Evolutionary conservation across 2,888 invertebrate species (phyloP).

Genomic region (Drosophila recens): DNA sequence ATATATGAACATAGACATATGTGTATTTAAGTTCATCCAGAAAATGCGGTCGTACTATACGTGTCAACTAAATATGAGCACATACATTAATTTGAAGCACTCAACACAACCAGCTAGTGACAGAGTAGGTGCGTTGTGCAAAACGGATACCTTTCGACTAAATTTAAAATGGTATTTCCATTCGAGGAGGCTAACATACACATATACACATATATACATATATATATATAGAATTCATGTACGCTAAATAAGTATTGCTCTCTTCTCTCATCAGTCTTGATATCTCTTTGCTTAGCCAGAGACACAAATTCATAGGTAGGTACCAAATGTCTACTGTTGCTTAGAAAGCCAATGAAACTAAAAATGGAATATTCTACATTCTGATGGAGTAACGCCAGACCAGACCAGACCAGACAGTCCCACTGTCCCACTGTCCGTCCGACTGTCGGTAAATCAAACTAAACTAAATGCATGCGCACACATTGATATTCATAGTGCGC

Average conservation of each 20-base stretch:
- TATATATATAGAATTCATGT: neutral
- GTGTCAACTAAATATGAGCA: slow-evolving; percentile 10
- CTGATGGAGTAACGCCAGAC: slow-evolving; percentile 13
- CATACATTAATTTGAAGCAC: slow-evolving; percentile 42
- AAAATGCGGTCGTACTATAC: neutral
- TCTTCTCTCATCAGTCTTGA: slow-evolving; percentile 13
- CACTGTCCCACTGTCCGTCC: slow-evolving; percentile 12
- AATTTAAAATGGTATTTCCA: slow-evolving; percentile 58
- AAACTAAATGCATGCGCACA: slow-evolving; percentile 29
- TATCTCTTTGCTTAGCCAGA: slow-evolving; percentile 10
- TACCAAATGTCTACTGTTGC: slow-evolving; percentile 26
- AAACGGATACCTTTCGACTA: slow-evolving; percentile 69
- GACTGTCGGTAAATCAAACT: neutral
- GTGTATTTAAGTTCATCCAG: slow-evolving; percentile 1
- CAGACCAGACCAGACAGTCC: neutral
- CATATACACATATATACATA: neutral
- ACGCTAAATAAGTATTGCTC: neutral
- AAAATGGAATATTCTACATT: slow-evolving; percentile 57
- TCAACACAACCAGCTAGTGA: slow-evolving; percentile 35
- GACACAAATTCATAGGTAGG: neutral
- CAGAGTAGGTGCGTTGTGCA: slow-evolving; percentile 57
- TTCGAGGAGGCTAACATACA: slow-evolving; percentile 26
- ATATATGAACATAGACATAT: neutral
- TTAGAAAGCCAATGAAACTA: slow-evolving; percentile 48
- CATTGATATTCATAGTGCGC: slow-evolving; percentile 66